These are phyloP conservation scores for Nymphalis c-album DNA, from an alignment of 2,888 invertebrate species.

Conservation along the genomic window DNA sequence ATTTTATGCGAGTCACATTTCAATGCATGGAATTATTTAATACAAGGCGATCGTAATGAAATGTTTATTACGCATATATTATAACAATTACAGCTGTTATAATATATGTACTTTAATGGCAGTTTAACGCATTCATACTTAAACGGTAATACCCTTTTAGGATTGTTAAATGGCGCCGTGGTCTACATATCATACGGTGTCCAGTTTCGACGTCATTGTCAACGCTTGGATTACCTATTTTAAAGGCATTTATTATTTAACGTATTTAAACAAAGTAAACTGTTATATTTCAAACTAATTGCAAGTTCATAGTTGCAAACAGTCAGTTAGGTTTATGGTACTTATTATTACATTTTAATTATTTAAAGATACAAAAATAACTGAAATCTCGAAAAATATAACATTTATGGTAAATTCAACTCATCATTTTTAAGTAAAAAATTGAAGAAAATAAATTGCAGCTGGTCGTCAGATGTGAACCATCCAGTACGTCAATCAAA, in stretches of 20 bases:
- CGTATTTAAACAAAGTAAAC: no score
- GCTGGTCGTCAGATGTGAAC: constrained; percentile 41
- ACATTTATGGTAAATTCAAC: background rate
- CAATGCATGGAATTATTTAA: background rate
- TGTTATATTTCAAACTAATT: no score
- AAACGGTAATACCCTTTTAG: constrained; percentile 19
- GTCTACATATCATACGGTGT: constrained; percentile 11
- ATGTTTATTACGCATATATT: background rate
- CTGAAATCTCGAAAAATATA: no score
- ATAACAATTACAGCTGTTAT: background rate
- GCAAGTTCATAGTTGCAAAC: no score
- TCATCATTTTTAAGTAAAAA: constrained; percentile 3
- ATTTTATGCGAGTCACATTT: background rate
- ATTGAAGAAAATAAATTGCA: constrained; percentile 2
- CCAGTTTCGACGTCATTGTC: background rate
- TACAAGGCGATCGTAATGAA: background rate
- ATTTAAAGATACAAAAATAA: no score
- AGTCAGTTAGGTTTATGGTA: no score
- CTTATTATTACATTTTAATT: no score
- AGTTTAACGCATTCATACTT: constrained; percentile 6
- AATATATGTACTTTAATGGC: constrained; percentile 7
- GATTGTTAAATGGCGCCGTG: constrained; percentile 20
- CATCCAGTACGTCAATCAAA: constrained; percentile 66
- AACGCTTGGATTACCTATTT: background rate
- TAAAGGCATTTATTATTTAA: background rate